phyloP scores from a whole-genome alignment of 2,113 vertebrate species.

The Otis tarda region DNA sequence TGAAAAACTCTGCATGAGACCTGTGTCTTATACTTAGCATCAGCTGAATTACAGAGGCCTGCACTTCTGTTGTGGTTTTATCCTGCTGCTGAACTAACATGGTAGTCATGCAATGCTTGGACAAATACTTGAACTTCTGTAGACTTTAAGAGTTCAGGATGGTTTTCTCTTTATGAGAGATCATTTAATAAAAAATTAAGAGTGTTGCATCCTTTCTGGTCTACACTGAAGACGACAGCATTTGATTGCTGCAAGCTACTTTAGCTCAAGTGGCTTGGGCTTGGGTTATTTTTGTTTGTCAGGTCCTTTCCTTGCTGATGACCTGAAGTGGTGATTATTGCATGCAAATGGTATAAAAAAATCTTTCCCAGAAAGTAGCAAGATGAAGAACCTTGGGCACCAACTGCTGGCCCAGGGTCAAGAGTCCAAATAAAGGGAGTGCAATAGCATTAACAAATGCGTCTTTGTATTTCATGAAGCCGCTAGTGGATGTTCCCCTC shows the following conservation, averaged over 20 bases:
- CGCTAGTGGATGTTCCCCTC: background rate
- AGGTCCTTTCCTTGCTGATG: background rate
- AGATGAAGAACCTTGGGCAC: background rate
- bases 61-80: conserved; percentile 1
- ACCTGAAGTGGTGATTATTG: background rate
- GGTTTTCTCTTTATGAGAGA: background rate
- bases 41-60: background rate
- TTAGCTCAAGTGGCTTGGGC: background rate
- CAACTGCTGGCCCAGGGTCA: background rate
- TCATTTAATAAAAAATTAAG: background rate
- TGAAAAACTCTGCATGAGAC: background rate
- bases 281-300: background rate
- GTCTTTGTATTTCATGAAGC: background rate
- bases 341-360: background rate
- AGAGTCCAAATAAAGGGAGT: background rate
- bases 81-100: background rate
- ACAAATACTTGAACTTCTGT: background rate
- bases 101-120: background rate
- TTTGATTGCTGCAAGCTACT: background rate
- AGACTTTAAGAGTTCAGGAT: background rate
- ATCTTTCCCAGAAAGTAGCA: background rate
- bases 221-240: background rate
- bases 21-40: background rate
- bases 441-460: background rate
- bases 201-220: background rate